Conservation (phyloP, 2,113 vertebrate genomes). For the Hippocampus barbouri region DNA sequence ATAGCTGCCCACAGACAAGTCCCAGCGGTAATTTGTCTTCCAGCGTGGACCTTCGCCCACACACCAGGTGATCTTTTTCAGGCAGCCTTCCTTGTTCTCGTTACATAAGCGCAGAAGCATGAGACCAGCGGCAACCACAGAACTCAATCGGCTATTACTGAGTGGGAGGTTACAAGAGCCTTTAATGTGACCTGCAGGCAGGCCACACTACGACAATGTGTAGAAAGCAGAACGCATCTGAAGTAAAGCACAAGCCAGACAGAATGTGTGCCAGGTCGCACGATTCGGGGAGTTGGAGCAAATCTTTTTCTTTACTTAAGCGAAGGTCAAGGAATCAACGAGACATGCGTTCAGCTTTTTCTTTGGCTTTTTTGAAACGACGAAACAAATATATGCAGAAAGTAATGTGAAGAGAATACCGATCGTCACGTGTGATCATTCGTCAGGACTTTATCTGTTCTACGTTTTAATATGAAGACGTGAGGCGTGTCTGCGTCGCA, state of each 20-base stretch:
- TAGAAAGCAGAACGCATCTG: neutral
- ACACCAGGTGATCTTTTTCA: constrained; percentile 18
- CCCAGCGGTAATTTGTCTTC: constrained; percentile 28
- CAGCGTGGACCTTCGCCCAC: constrained; percentile 23
- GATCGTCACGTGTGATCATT: too few relatives aligned
- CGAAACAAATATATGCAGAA: too few relatives aligned
- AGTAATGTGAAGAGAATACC: too few relatives aligned
- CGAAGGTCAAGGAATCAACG: too few relatives aligned
- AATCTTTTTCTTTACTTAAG: too few relatives aligned
- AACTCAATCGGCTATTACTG: constrained; percentile 2
- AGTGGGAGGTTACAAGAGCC: neutral
- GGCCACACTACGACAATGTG: neutral
- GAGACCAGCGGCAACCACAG: neutral
- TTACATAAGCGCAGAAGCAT: constrained; percentile 27
- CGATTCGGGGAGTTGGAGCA: too few relatives aligned
- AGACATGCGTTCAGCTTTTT: too few relatives aligned
- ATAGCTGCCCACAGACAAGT: constrained; percentile 15
- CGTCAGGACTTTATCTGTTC: too few relatives aligned
- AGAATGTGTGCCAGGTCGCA: too few relatives aligned
- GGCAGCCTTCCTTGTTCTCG: constrained; percentile 3
- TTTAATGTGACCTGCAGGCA: constrained; percentile 9
- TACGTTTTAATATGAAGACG: too few relatives aligned
- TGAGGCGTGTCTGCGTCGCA: too few relatives aligned
- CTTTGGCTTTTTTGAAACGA: too few relatives aligned
- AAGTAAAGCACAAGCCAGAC: neutral